Conservation (phyloP, 2,797 vertebrate genomes). For the Lepus townsendii region DNA sequence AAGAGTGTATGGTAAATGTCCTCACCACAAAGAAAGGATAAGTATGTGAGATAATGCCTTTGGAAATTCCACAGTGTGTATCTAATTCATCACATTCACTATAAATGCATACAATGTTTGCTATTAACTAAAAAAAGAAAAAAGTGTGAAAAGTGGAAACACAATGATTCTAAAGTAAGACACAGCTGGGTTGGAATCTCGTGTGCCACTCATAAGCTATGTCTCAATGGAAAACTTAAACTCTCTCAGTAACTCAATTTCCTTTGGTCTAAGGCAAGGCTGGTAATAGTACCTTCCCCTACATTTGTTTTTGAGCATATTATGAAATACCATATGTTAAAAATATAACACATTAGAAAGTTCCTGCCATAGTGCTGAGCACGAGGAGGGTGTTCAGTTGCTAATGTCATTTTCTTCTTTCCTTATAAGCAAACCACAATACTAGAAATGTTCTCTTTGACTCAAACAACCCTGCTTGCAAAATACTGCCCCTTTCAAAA, state of each 20-base stretch:
- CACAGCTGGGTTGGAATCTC: background rate
- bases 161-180: background rate
- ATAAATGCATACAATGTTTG: background rate
- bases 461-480: constrained; percentile 59
- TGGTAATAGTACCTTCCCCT: constrained; percentile 6
- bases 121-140: background rate
- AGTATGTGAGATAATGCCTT: background rate
- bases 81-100: background rate
- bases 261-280: constrained; percentile 18
- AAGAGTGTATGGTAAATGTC: background rate
- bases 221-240: constrained; percentile 10
- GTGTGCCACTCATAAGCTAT: constrained; percentile 9
- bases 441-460: constrained; percentile 51
- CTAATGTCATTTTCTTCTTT: constrained; percentile 20
- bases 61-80: background rate
- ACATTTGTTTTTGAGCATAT: background rate
- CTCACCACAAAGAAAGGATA: background rate
- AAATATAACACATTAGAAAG: constrained; percentile 43
- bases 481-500: constrained; percentile 55
- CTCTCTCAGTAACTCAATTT: constrained; percentile 12
- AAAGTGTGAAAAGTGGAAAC: background rate
- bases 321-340: constrained; percentile 41
- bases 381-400: background rate
- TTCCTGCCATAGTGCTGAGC: background rate
- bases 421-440: constrained; percentile 48